phyloP scores from a whole-genome alignment of 2,113 vertebrate species.

The Oreotragus oreotragus region DNA sequence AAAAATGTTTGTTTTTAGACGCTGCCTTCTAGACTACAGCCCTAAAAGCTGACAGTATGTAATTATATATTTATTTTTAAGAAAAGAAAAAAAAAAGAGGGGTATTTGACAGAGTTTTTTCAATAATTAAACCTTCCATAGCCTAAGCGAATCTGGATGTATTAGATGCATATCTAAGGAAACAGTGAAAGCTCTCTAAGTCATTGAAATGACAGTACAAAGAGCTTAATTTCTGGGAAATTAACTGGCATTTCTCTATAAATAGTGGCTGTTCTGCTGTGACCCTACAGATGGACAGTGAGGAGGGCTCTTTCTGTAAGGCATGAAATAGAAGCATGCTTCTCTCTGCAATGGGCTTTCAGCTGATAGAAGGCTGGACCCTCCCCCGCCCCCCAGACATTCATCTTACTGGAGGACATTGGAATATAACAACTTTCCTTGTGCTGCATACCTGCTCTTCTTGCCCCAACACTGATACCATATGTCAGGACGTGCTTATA shows the following conservation, averaged over 20 bases:
- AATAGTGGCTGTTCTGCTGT: background rate
- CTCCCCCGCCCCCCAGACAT: background rate
- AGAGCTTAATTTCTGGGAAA: background rate
- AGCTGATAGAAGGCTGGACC: background rate
- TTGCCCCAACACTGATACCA: background rate
- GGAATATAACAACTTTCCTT: background rate
- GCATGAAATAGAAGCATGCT: background rate
- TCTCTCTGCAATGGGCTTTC: background rate
- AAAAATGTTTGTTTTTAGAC: background rate
- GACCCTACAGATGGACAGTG: background rate
- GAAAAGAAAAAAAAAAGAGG: background rate
- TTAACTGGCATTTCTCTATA: background rate
- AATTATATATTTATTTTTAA: conserved; percentile 8
- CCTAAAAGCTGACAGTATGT: background rate
- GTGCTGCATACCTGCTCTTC: background rate
- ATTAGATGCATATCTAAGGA: background rate
- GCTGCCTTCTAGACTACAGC: background rate
- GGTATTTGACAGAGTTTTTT: background rate
- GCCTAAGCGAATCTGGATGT: background rate
- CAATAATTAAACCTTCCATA: background rate
- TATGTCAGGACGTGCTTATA: background rate
- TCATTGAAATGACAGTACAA: background rate
- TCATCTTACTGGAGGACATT: background rate
- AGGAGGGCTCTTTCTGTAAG: background rate
- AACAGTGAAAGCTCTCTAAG: background rate